phyloP scores from a whole-genome alignment of 2,888 invertebrate genomes.

The Caenorhabditis imperialis region DNA sequence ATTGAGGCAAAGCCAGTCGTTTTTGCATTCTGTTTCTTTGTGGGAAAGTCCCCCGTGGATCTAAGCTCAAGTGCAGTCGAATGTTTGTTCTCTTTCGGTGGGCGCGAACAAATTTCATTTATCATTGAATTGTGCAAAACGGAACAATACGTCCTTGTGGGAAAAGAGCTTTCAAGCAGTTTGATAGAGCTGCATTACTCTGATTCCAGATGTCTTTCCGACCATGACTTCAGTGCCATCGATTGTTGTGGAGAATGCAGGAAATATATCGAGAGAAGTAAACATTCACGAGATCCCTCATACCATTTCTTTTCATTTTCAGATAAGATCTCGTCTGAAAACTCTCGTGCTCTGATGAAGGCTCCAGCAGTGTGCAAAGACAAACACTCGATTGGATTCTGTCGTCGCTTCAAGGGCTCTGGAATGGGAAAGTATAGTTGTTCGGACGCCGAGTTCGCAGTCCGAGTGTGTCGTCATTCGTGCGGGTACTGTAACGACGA shows the following conservation, averaged over 20 bases:
- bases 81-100: background rate
- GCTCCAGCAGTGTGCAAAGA: slow-evolving; percentile 66
- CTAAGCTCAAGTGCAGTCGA: slow-evolving; percentile 37
- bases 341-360: slow-evolving; percentile 54
- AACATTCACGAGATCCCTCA: slow-evolving; percentile 11
- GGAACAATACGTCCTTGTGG: slow-evolving; percentile 30
- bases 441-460: slow-evolving; percentile 68
- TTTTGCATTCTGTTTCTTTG: slow-evolving; percentile 3
- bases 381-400: slow-evolving; percentile 67
- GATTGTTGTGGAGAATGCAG: slow-evolving; percentile 70
- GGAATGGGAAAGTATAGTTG: slow-evolving; percentile 71
- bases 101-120: background rate
- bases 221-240: slow-evolving; percentile 70
- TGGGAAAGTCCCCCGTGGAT: slow-evolving; percentile 1
- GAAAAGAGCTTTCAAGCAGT: slow-evolving; percentile 20
- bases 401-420: slow-evolving; percentile 63
- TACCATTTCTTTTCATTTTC: slow-evolving; percentile 14
- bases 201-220: slow-evolving; percentile 60
- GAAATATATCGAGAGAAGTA: slow-evolving; percentile 64
- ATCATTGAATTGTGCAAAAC: background rate
- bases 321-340: slow-evolving; percentile 69
- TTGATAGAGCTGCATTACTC: background rate
- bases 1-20: slow-evolving; percentile 13
- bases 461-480: slow-evolving; percentile 66
- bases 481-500: slow-evolving; percentile 71